Base-by-base conservation (phyloP, 2,888 invertebrate genomes). In the Apamea epomidion region DNA sequence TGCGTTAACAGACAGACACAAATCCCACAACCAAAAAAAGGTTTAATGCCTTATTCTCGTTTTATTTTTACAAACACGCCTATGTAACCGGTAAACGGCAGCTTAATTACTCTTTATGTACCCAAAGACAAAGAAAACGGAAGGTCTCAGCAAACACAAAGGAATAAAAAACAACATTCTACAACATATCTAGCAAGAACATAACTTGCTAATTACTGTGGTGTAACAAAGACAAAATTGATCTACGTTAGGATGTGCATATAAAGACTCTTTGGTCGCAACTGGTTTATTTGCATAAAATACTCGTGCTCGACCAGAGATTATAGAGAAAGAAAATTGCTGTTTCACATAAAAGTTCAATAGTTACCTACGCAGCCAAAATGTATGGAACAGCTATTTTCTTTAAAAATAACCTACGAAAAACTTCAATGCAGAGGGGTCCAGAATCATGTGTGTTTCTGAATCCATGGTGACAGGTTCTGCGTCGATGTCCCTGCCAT, bases 161-260 rank as follows among this genome's bases (percentile, higher is more conserved):
- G 83, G 78, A 78, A 74, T 86, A 83, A 86, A 82, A 81, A 80
- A 76, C 87, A 67, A 78, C 89, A 88, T 88, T 89, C 86, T 81
- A 73, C 74, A 10, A 71, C 65, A 65, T 80, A n/a, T 25, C 68
- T 73, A 75, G 48, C 32, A 58, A 72, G 64, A 48, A 86, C 80
- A 84, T 82, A 74, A 68, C 78, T 76, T 51, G 79, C 60, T 82
- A 76, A 82, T 82, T 83, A 78, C 51, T 62, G 29, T 62, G 72
- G 18, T 58, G 73, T 80, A 79, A 86, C 88, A 86, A 86, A 86
- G 88, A 86, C 42, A 21, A 78, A 81, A 78, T 62, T 67, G 29
- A 73, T 82, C 60, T 60, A 37, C 21, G 60, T 48, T 64, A 65
- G 45, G n/a, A 73, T 60, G 62, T 82, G 32, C 62, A 29, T 76